Conservation (phyloP, 2,888 invertebrate genomes). For the Drosophila koepferae region DNA sequence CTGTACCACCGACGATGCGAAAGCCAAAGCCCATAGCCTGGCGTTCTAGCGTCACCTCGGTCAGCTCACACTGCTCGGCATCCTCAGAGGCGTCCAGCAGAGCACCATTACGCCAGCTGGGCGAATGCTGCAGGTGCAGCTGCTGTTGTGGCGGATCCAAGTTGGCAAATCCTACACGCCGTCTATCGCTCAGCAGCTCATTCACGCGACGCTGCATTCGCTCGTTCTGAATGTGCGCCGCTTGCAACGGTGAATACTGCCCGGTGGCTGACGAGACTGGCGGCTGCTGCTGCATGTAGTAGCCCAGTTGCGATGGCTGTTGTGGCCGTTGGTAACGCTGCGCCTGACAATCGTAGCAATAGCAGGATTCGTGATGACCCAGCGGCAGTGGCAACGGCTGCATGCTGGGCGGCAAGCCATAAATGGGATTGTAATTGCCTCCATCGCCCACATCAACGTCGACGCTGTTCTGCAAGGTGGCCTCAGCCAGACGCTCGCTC, state of each 20-base stretch:
- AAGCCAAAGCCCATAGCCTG: conserved; percentile 98
- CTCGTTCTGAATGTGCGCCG: conserved; percentile 83
- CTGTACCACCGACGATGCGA: conserved; percentile 98
- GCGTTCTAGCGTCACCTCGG: conserved; percentile 91
- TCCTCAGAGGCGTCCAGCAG: conserved; percentile 66
- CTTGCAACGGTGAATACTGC: conserved; percentile 79
- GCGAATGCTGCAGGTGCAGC: conserved; percentile 73
- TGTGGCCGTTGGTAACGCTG: conserved; percentile 69
- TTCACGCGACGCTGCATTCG: conserved; percentile 84
- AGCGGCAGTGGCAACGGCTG: conserved; percentile 63
- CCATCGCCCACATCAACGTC: conserved; percentile 43
- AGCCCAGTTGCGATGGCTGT: conserved; percentile 49
- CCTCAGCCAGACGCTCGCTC: conserved; percentile 83
- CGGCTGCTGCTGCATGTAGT: conserved; percentile 59
- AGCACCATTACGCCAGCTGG: conserved; percentile 67
- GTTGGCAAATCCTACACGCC: conserved; percentile 84
- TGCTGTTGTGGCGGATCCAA: conserved; percentile 72
- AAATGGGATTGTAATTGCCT: conserved; percentile 74
- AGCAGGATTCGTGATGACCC: conserved; percentile 84
- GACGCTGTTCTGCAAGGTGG: conserved; percentile 65
- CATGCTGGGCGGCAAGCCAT: conserved; percentile 79
- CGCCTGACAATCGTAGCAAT: conserved; percentile 85
- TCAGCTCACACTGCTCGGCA: conserved; percentile 81
- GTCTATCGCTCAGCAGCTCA: conserved; percentile 83
- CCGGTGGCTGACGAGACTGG: conserved; percentile 32